These are phyloP conservation scores for Wiebesia pumilae DNA, from an alignment of 1,140 invertebrate genomes.

Conservation along the genomic window DNA sequence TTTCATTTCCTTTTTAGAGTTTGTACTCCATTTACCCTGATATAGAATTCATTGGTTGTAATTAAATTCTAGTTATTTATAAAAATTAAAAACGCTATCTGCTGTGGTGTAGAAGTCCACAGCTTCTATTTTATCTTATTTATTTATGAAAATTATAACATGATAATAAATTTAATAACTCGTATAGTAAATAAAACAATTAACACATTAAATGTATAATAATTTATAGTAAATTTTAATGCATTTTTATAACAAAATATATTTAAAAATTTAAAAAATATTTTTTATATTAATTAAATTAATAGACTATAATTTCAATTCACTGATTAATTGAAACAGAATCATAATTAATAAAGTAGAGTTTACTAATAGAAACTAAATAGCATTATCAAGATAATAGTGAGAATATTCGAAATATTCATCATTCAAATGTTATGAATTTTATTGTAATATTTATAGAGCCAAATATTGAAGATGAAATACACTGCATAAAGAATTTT, in stretches of 20 bases:
- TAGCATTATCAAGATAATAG: neutral
- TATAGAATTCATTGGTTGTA: neutral
- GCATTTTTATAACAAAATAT: neutral
- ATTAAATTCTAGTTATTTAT: neutral
- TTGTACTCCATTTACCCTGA: too few species aligned
- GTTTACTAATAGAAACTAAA: neutral
- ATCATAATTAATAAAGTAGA: neutral
- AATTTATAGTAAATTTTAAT: neutral
- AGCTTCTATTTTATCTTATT: neutral
- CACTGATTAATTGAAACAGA: neutral
- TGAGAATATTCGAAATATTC: neutral
- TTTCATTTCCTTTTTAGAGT: too few species aligned
- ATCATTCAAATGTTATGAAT: slow-evolving; percentile 5
- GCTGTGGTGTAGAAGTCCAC: neutral
- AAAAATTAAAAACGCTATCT: neutral
- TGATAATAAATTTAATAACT: neutral
- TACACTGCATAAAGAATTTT: neutral
- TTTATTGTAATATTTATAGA: neutral
- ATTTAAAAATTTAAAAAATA: neutral
- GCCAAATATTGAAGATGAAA: neutral
- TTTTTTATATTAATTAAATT: neutral
- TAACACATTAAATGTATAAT: neutral
- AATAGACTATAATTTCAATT: neutral
- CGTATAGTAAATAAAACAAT: too few species aligned
- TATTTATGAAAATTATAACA: neutral